A percentile compares a stretch with the other conserved stretches of the same genome.
Conservation (phyloP, 2,797 vertebrate species). For the Neomorphus geoffroyi region DNA sequence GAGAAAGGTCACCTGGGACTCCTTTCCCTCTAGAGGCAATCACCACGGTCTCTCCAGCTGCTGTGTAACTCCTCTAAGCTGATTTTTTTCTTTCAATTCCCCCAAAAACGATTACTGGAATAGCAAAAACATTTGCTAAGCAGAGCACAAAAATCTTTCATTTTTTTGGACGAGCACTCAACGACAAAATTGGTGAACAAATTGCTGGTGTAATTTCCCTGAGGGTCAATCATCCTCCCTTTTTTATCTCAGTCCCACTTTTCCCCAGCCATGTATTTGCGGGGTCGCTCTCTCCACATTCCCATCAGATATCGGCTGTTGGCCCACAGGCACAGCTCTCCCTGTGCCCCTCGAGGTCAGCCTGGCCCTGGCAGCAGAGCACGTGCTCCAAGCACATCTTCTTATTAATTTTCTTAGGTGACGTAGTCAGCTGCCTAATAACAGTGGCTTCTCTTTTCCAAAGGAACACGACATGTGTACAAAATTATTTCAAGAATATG, state of each 20-base stretch:
- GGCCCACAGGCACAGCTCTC: accelerated
- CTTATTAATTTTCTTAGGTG: neutral
- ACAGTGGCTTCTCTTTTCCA: neutral
- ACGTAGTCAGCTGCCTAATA: conserved; percentile 9
- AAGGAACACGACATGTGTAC: neutral
- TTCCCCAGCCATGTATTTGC: neutral
- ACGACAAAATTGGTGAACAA: conserved; percentile 33
- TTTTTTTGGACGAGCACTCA: conserved; percentile 16
- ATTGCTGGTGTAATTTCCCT: conserved; percentile 63
- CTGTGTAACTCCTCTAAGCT: conserved; percentile 27
- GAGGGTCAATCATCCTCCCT: neutral
- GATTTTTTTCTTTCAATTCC: neutral
- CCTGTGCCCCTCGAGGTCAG: neutral
- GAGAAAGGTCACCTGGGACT: neutral
- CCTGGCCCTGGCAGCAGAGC: accelerated
- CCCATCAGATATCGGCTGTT: accelerated
- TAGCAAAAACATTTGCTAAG: conserved; percentile 55
- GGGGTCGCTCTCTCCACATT: accelerated
- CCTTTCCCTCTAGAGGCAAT: neutral
- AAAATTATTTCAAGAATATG: neutral
- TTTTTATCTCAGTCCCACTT: neutral
- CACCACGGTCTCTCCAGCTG: neutral
- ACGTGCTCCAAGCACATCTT: accelerated
- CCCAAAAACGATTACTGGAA: neutral
- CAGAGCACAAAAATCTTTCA: conserved; percentile 11